These are phyloP conservation scores for Adelges cooleyi DNA, from an alignment of 1,140 invertebrate species.

Conservation along the genomic window DNA sequence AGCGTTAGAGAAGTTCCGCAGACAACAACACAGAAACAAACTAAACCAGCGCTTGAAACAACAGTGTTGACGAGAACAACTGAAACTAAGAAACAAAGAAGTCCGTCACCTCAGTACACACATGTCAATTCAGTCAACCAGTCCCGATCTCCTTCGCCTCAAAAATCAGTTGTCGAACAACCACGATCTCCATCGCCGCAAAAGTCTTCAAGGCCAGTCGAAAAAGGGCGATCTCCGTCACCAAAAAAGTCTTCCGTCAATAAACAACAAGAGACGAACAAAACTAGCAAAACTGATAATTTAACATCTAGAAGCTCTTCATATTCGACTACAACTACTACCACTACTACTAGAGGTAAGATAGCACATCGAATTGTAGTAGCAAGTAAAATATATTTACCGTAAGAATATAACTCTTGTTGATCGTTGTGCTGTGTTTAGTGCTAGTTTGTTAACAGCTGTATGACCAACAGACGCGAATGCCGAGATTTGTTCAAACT, in stretches of 20 bases:
- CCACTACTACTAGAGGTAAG: constrained; percentile 3
- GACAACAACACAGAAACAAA: neutral
- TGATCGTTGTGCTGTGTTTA: too few species aligned
- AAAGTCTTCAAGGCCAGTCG: neutral
- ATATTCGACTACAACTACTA: neutral
- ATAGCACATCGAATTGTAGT: too few species aligned
- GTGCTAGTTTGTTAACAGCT: too few species aligned
- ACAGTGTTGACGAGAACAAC: neutral
- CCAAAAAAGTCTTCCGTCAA: neutral
- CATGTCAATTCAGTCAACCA: neutral
- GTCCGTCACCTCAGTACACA: neutral
- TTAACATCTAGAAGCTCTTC: neutral
- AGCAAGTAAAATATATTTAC: too few species aligned
- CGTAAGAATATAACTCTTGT: too few species aligned
- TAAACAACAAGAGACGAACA: constrained; percentile 1
- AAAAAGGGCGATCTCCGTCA: neutral
- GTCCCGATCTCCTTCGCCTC: neutral
- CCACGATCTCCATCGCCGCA: neutral
- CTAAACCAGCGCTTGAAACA: neutral
- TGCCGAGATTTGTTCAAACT: too few species aligned
- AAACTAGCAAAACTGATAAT: neutral
- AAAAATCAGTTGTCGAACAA: neutral
- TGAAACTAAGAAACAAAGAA: neutral
- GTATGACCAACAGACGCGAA: too few species aligned
- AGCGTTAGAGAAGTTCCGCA: neutral